Conservation (phyloP, 2,888 invertebrate species). For the Yponomeuta plumbellus region DNA sequence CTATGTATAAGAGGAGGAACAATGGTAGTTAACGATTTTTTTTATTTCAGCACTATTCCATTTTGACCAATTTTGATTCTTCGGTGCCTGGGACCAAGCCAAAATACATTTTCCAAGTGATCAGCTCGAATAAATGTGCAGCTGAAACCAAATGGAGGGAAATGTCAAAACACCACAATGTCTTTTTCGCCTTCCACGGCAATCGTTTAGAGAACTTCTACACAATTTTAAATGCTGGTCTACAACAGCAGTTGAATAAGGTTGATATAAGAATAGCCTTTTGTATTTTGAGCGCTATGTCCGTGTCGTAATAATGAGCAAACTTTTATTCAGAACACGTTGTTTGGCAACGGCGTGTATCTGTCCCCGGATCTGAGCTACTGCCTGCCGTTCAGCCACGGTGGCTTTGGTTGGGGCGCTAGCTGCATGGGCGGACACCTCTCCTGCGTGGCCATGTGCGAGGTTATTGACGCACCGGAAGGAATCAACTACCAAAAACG, state of each 20-base stretch:
- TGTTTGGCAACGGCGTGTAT: slow-evolving; percentile 81
- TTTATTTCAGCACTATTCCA: slow-evolving; percentile 69
- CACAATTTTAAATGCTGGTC: slow-evolving; percentile 85
- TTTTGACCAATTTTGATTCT: slow-evolving; percentile 44
- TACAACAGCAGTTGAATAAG: slow-evolving; percentile 83
- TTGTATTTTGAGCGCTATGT: neutral
- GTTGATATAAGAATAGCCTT: slow-evolving; percentile 37
- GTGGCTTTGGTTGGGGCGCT: slow-evolving; percentile 84
- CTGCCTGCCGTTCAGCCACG: slow-evolving; percentile 83
- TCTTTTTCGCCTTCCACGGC: slow-evolving; percentile 86
- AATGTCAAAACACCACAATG: slow-evolving; percentile 68
- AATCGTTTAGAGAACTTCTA: slow-evolving; percentile 88
- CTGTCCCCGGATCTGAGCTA: slow-evolving; percentile 84
- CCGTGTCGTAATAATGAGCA: neutral
- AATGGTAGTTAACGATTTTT: no score
- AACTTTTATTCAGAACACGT: neutral
- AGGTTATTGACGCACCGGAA: slow-evolving; percentile 84
- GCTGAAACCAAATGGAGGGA: slow-evolving; percentile 78
- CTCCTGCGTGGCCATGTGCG: slow-evolving; percentile 87
- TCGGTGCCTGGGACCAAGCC: slow-evolving; percentile 74
- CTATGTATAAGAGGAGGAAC: no score
- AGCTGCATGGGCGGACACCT: slow-evolving; percentile 85
- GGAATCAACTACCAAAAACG: slow-evolving; percentile 75
- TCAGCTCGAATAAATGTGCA: slow-evolving; percentile 68
- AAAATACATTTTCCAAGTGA: slow-evolving; percentile 82